These are phyloP conservation scores for Panzeria rudis DNA, from an alignment of 2,888 invertebrate genomes.

Conservation along the genomic window DNA sequence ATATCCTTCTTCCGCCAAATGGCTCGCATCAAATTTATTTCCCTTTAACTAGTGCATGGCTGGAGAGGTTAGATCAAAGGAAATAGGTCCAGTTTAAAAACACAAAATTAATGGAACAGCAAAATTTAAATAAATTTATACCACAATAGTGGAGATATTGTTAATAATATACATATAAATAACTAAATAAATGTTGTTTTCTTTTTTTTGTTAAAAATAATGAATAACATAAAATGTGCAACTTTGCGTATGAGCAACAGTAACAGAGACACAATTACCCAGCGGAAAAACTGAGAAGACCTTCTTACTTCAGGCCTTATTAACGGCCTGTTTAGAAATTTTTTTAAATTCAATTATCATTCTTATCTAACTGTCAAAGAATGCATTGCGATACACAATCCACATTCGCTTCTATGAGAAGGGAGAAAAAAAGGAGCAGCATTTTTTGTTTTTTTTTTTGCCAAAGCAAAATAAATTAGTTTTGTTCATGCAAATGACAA, in stretches of 20 bases:
- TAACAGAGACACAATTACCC: conserved; percentile 14
- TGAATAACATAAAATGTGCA: conserved; percentile 73
- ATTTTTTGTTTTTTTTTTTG: too few species aligned
- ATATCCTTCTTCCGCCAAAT: conserved; percentile 33
- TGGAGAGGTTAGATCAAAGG: neutral
- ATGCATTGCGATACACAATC: too few species aligned
- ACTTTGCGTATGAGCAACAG: conserved; percentile 80
- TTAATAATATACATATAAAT: conserved; percentile 25
- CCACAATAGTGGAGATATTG: conserved; percentile 40
- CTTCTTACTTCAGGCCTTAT: too few species aligned
- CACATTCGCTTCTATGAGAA: too few species aligned
- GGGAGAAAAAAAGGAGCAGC: too few species aligned
- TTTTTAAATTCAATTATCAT: too few species aligned
- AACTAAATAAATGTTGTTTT: conserved; percentile 7
- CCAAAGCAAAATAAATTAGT: too few species aligned
- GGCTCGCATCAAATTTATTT: conserved; percentile 43
- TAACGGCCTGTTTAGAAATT: too few species aligned
- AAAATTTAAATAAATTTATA: conserved; percentile 24
- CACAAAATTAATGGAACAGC: conserved; percentile 11
- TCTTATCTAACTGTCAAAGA: too few species aligned
- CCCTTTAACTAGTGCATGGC: neutral
- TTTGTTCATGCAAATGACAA: too few species aligned
- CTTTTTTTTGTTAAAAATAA: conserved; percentile 52
- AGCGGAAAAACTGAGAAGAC: too few species aligned
- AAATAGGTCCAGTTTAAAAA: conserved; percentile 22